A percentile compares a stretch with the other conserved stretches of the same genome.
phyloP scores from a whole-genome alignment of 2,797 vertebrate species.

The Lepilemur ruficaudatus region DNA sequence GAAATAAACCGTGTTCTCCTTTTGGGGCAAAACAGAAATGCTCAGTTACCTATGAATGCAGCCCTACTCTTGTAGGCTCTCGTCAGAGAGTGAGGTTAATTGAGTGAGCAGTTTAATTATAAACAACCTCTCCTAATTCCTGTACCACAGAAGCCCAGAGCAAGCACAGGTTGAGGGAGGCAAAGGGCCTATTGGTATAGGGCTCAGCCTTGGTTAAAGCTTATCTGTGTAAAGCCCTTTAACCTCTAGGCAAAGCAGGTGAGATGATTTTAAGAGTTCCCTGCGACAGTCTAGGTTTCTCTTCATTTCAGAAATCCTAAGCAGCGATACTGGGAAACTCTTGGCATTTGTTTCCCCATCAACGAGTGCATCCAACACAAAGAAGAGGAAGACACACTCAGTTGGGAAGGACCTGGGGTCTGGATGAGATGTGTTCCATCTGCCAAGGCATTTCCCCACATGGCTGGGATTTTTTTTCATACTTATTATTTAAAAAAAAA shows the following conservation, averaged over 20 bases:
- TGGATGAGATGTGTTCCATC: not conserved
- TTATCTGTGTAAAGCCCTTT: not conserved
- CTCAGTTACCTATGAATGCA: not conserved
- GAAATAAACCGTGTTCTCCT: not conserved
- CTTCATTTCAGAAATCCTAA: not conserved
- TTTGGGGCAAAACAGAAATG: not conserved
- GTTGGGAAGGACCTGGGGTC: not conserved
- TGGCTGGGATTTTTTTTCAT: not conserved
- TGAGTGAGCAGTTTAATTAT: not conserved
- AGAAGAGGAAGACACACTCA: not conserved
- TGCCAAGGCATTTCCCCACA: not conserved
- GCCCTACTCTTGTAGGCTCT: not conserved
- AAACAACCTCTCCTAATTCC: not conserved
- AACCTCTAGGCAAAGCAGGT: not conserved
- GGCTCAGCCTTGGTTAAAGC: not conserved
- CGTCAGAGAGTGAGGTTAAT: not conserved
- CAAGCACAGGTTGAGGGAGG: not conserved
- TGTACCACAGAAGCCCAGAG: not conserved
- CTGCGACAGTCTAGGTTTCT: not conserved
- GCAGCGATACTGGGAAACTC: not conserved
- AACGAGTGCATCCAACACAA: not conserved
- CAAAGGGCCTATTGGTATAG: not conserved
- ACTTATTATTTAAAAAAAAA: not conserved
- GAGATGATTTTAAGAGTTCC: not conserved
- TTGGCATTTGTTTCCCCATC: slow-evolving; percentile 9